A percentile compares a stretch with the other conserved stretches of the same genome.
These are phyloP conservation scores for Melanostoma scalare DNA, from an alignment of 2,888 invertebrate genomes.

Conservation along the genomic window DNA sequence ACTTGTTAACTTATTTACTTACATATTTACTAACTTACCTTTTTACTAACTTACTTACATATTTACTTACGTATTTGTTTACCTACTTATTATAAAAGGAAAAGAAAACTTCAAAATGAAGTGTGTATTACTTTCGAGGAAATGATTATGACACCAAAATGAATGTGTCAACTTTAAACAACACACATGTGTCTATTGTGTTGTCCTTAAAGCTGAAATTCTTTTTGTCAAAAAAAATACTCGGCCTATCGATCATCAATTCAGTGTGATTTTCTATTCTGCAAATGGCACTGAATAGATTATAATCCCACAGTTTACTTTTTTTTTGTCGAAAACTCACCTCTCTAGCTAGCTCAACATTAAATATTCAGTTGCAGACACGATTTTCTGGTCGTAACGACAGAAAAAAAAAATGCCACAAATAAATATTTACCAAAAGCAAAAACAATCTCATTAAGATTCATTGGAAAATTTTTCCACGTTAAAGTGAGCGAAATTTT, in stretches of 20 bases:
- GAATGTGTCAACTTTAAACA: no score
- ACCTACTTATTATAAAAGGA: no score
- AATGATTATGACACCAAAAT: no score
- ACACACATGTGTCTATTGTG: slow-evolving; percentile 39
- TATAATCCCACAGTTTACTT: slow-evolving; percentile 30
- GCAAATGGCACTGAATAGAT: slow-evolving; percentile 46
- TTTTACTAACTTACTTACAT: no score
- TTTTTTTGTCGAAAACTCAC: background rate
- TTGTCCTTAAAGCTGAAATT: background rate
- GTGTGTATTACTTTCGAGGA: no score
- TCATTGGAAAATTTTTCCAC: slow-evolving; percentile 53
- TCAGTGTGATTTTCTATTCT: slow-evolving; percentile 49
- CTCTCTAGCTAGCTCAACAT: slow-evolving; percentile 44
- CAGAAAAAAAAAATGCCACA: slow-evolving; percentile 40
- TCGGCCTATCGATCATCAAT: slow-evolving; percentile 53
- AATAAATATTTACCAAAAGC: slow-evolving; percentile 57
- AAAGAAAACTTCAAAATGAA: no score
- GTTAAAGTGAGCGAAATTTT: slow-evolving; percentile 26
- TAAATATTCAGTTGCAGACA: slow-evolving; percentile 57
- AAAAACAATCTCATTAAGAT: slow-evolving; percentile 21
- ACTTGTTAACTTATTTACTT: no score
- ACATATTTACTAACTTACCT: no score
- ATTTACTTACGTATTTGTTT: no score
- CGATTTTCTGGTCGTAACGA: slow-evolving; percentile 44
- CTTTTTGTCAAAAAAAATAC: slow-evolving; percentile 30